phyloP scores from a whole-genome alignment of 2,113 vertebrate species.

The Nyctereutes procyonoides region DNA sequence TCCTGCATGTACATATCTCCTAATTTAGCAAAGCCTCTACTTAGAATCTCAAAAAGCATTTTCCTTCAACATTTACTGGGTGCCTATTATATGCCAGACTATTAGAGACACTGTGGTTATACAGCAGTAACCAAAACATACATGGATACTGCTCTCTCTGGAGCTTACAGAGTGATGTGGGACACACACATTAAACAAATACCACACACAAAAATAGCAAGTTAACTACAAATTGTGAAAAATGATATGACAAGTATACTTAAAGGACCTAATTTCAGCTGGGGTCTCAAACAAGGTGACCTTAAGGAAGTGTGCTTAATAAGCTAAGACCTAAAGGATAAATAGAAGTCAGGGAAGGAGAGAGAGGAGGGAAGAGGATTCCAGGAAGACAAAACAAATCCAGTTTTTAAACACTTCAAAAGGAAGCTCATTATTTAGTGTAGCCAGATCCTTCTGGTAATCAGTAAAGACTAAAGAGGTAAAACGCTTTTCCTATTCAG shows the following conservation, averaged over 20 bases:
- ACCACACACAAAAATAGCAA: neutral
- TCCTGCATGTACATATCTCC: neutral
- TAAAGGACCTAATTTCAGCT: neutral
- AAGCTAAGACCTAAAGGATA: constrained; percentile 5
- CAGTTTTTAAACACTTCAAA: constrained; percentile 52
- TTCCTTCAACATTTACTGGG: neutral
- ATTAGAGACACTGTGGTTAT: neutral
- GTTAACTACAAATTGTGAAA: constrained; percentile 39
- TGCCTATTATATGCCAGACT: constrained; percentile 21
- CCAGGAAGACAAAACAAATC: constrained; percentile 32
- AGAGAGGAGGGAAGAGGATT: constrained; percentile 28
- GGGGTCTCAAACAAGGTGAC: neutral
- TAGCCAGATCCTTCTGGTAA: constrained; percentile 41
- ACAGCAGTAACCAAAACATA: constrained; percentile 39
- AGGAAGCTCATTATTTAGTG: constrained; percentile 8
- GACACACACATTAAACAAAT: neutral
- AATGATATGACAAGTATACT: neutral
- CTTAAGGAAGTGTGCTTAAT: constrained; percentile 48
- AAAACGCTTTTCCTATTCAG: constrained; percentile 27
- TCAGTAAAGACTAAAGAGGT: constrained; percentile 42
- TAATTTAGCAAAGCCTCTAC: constrained; percentile 43
- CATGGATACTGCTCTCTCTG: neutral
- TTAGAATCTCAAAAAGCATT: constrained; percentile 35
- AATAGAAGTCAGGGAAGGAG: neutral
- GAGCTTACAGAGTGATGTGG: neutral